Evolutionary conservation across 1,140 invertebrate species (phyloP), one percentile per base, ranked within the genome.

Genomic region (Dreissena rostriformis): DNA sequence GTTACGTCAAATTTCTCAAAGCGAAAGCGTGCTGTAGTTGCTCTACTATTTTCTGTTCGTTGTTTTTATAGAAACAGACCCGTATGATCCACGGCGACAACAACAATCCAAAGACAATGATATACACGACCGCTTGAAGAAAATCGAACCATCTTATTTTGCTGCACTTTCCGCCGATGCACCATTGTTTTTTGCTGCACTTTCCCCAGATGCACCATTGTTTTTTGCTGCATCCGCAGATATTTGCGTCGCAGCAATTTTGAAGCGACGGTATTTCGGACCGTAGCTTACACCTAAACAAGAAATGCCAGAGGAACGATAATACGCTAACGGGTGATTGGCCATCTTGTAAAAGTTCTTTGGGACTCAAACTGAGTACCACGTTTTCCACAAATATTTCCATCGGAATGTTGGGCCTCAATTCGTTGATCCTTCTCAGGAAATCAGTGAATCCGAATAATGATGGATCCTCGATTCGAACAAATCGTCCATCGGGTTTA

Each of bases 271-370:
- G n/a, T 19, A 79, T 8, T n/a, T 79, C 67, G 22, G 5, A 28
- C 17, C 77, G 66, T 57, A 79, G 8, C 12, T 67, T 28, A 57
- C 77, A 79, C 17, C 77, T 49, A 19, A 79, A 15, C 28, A 79
- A 79, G 55, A 79, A 79, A 51, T 68, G 49, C 12, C 24, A 55
- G 7, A 79, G 14, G 24, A 79, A 79, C 10, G 24, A 15, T 22
- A 57, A 0, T 0, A 79, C 26, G 26, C 77, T 49, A 0, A 79
- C 77, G 17, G 77, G 67, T 0, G 77, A 65, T 5, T 51, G 24
- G 19, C 77, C 77, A 4, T 79, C 77, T 22, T 65, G n/a, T 24
- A 71, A 53, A 28, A 79, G 26, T 79, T 79, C 70, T 39, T 67
- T 79, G 5, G 49, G n/a, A 28, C 77, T 65, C 0, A 79, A 22